These are phyloP conservation scores for Megalonaias nervosa DNA, from an alignment of 1,140 invertebrate species.

Conservation along the genomic window DNA sequence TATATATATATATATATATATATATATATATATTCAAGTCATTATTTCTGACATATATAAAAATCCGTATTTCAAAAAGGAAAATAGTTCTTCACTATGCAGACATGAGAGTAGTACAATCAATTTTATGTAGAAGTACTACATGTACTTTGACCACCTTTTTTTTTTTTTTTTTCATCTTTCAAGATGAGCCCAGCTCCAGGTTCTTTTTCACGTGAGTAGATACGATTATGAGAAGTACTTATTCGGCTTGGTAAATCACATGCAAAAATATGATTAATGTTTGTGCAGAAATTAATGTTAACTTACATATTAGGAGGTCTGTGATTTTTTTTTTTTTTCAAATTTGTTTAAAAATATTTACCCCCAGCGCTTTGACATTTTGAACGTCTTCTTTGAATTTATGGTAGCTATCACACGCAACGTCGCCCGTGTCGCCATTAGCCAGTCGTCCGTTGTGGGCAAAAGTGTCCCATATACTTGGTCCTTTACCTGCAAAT, in stretches of 20 bases:
- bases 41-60: too few species aligned
- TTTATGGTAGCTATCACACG: slow-evolving; percentile 80
- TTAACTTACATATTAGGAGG: background rate
- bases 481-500: slow-evolving; percentile 67
- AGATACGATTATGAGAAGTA: background rate
- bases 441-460: slow-evolving; percentile 73
- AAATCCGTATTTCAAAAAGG: too few species aligned
- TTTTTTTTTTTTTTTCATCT: too few species aligned
- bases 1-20: too few species aligned
- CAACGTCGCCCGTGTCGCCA: slow-evolving; percentile 76
- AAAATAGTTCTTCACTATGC: too few species aligned
- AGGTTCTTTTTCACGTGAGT: background rate
- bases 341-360: slow-evolving; percentile 1
- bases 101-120: too few species aligned
- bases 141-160: too few species aligned
- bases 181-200: background rate
- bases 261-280: background rate
- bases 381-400: slow-evolving; percentile 78
- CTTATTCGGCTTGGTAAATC: background rate
- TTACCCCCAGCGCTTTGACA: slow-evolving; percentile 71
- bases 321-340: background rate
- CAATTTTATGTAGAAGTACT: too few species aligned
- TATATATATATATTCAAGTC: too few species aligned
- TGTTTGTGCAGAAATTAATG: background rate
- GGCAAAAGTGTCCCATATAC: slow-evolving; percentile 75